Base-by-base conservation (phyloP, 2,797 vertebrate genomes). In the Ceyx erithaca region DNA sequence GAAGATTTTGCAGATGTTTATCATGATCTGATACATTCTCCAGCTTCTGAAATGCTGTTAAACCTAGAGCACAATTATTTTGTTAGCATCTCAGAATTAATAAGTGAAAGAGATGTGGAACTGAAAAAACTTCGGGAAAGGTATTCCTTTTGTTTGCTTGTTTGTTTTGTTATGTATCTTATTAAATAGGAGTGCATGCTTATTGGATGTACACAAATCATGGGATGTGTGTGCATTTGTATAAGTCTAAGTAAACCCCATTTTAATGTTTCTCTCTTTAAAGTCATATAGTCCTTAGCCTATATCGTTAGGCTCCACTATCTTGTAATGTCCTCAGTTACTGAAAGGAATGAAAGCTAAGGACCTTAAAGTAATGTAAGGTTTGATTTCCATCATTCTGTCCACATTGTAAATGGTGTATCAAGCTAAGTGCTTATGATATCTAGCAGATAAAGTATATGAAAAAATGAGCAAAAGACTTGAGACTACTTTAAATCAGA, bases 1-100 rank as follows among this genome's bases (percentile, higher is more conserved):
- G 99, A 99, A 97, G 99, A 99, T 93, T 99, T 99, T 97, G 99
- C 98, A 3, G 98, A 98, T 63, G 99, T 99, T 68, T 99, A 99
- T 97, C 99, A 99, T 59, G 99, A 99, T 83, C 97, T 99, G 37
- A 99, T 99, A 95, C 99, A 99, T 96, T 99, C 99, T 35, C 98
- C 99, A 3, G 99, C 99, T 93, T 99, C 99, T 18, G 99, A 99
- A 90, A 99, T 99, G 0, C 98, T 99, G 5, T 97, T 99, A 64
- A 99, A 99, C 96, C 97, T 99, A 95, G 99, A 99, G 93, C 99
- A 99, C 97, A 99, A 99, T 97, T 99, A 99, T 96, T 99, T 99
- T 85, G 99, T 99, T 76, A 99, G 99, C 91, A 99, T 99, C 96
- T 99, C 99, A 3, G 99, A 99, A 98, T 98, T 99, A 93, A 99